phyloP scores from a whole-genome alignment of 2,113 vertebrate genomes.

The Panthera tigris region DNA sequence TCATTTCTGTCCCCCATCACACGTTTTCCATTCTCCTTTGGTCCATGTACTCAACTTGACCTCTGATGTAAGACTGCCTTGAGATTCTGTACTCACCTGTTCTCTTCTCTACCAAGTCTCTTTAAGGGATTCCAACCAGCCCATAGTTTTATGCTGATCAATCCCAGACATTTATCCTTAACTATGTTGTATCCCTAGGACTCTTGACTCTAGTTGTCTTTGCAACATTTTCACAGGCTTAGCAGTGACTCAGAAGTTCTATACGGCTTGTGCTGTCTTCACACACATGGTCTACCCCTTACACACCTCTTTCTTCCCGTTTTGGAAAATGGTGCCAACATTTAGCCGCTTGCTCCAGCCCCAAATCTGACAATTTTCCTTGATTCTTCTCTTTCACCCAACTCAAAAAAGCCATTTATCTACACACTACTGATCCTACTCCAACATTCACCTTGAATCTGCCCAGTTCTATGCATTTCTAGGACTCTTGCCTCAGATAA shows the following conservation, averaged over 20 bases:
- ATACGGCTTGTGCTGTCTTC: too few species aligned
- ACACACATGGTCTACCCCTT: too few species aligned
- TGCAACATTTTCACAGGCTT: not conserved
- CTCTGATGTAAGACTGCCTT: not conserved
- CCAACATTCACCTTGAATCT: not conserved
- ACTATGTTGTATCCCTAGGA: not conserved
- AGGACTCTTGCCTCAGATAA: not conserved
- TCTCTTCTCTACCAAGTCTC: not conserved
- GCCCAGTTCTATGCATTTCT: not conserved
- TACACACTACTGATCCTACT: not conserved
- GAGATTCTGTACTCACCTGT: not conserved
- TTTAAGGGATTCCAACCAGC: not conserved
- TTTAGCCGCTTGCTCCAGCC: not conserved
- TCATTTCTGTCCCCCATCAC: not conserved
- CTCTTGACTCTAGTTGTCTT: not conserved
- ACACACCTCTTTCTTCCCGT: not conserved
- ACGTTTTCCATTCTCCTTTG: not conserved
- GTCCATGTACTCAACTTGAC: not conserved
- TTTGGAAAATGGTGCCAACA: not conserved
- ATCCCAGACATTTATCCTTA: not conserved
- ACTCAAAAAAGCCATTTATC: not conserved
- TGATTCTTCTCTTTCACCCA: not conserved
- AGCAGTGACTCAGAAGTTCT: not conserved
- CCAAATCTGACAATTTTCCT: not conserved
- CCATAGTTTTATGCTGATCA: not conserved